Conservation (phyloP, 1,140 invertebrate genomes). For the Plectrocnemia conspersa region DNA sequence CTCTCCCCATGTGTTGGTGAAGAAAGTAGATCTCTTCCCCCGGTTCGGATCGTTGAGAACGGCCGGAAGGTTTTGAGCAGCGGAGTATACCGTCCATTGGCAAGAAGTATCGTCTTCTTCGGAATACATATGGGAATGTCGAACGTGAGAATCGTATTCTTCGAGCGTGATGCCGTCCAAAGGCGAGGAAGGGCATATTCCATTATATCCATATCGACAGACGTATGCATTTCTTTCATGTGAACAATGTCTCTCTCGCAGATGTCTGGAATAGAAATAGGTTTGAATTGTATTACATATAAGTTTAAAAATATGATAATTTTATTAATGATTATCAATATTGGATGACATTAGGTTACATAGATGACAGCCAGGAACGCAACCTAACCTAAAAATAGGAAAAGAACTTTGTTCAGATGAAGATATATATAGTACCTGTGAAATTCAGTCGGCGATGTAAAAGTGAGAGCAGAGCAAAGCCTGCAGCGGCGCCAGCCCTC, state of each 20-base stretch:
- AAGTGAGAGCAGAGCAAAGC: conserved; percentile 11
- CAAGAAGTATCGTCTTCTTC: conserved; percentile 50
- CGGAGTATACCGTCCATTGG: conserved; percentile 73
- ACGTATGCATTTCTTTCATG: conserved; percentile 85
- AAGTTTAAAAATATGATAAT: no score
- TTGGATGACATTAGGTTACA: no score
- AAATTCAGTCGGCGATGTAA: conserved; percentile 4
- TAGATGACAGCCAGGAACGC: no score
- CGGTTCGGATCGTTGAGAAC: conserved; percentile 93
- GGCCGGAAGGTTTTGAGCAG: conserved; percentile 91
- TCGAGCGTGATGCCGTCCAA: conserved; percentile 83
- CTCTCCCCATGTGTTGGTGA: conserved; percentile 97
- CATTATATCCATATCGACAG: conserved; percentile 85
- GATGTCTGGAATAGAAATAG: conserved; percentile 64
- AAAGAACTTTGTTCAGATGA: no score
- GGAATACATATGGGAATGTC: conserved; percentile 69
- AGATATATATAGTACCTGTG: no score
- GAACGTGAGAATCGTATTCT: conserved; percentile 84
- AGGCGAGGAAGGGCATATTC: conserved; percentile 78
- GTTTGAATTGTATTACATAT: no score
- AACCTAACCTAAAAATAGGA: no score
- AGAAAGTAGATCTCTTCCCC: conserved; percentile 87
- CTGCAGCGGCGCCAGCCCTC: conserved; percentile 16
- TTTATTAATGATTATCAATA: no score
- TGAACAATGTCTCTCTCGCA: conserved; percentile 76